Evolutionary conservation across 2,888 invertebrate genomes (phyloP).

Genomic region (Dynastes maya): DNA sequence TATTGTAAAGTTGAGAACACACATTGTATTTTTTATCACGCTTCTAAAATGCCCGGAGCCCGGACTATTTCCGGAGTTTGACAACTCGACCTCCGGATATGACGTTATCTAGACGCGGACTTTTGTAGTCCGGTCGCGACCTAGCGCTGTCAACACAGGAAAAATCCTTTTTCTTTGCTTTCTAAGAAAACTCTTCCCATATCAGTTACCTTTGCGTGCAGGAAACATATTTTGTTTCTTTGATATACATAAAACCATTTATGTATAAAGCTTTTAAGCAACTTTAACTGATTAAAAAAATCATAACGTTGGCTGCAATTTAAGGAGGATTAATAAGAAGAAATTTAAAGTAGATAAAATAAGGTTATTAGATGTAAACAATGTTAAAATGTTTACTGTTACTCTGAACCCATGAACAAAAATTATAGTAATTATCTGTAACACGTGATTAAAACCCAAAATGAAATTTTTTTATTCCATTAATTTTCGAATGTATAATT

Average conservation of each 20-base stretch:
- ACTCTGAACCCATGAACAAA: too few species aligned
- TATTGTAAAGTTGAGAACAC: constrained; percentile 56
- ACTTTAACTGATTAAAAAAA: background rate
- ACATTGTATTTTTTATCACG: constrained; percentile 68
- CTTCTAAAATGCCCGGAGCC: constrained; percentile 65
- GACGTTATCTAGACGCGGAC: constrained; percentile 68
- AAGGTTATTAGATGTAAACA: too few species aligned
- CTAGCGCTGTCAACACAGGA: constrained; percentile 57
- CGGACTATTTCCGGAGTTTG: constrained; percentile 70
- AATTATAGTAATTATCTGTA: too few species aligned
- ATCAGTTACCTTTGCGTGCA: constrained; percentile 44
- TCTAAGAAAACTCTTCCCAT: constrained; percentile 47
- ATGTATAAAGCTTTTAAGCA: background rate
- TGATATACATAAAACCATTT: constrained; percentile 36
- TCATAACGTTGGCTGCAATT: background rate
- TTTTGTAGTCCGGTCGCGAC: constrained; percentile 63
- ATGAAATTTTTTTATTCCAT: too few species aligned
- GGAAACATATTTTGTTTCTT: constrained; percentile 46
- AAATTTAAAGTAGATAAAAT: too few species aligned
- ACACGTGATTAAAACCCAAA: too few species aligned
- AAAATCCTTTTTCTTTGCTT: constrained; percentile 51
- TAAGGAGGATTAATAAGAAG: background rate
- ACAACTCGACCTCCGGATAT: constrained; percentile 70
- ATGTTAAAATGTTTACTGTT: too few species aligned
- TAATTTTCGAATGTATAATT: too few species aligned